Base-by-base conservation (phyloP, 2,113 vertebrate species). In the Cervus canadensis region DNA sequence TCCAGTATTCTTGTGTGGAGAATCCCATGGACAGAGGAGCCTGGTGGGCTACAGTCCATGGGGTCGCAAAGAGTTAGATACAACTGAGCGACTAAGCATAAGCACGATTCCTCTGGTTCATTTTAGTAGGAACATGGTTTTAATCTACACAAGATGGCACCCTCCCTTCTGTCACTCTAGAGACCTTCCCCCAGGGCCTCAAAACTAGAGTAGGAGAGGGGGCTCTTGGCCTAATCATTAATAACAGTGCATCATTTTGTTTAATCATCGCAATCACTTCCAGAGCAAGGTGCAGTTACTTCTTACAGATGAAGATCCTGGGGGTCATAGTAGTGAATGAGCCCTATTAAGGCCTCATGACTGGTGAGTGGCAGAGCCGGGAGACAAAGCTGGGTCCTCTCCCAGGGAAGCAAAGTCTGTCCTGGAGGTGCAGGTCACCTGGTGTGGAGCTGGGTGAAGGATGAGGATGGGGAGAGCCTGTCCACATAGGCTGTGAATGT, bases 401-500 rank as follows among this genome's bases (percentile, higher is more conserved):
- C 23, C 43, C 6, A 4, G 25, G 43, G 52, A 19, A 13, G 26
- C 71, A 23, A 13, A 36, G 56, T 30, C 62, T 36, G 14, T 43
- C 43, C 21, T 15, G 26, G 28, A 0, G 2, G 7, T 23, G 19
- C n/a, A 16, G 74, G 83, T 4, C 56, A 15, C 57, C 50, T 11
- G 5, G 28, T 1, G 1, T 52, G 94, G 88, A 19, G n/a, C 9
- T 2, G 16, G 26, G 57, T 5, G 14, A 56, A 40, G 62, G 67
- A 25, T 0, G 23, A 25, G n/a, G 19, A 19, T 3, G n/a, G 1
- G 7, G 6, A 36, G 60, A 48, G 28, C 71, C 81, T 28, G 67
- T 28, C 13, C 25, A 0, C 0, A 17, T 1, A 13, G 89, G 23
- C 16, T 9, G 7, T 2, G 54, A 16, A 14, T 0, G 2, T 0